phyloP scores from a whole-genome alignment of 2,888 invertebrate species.

The Zhengitettix transpicula region DNA sequence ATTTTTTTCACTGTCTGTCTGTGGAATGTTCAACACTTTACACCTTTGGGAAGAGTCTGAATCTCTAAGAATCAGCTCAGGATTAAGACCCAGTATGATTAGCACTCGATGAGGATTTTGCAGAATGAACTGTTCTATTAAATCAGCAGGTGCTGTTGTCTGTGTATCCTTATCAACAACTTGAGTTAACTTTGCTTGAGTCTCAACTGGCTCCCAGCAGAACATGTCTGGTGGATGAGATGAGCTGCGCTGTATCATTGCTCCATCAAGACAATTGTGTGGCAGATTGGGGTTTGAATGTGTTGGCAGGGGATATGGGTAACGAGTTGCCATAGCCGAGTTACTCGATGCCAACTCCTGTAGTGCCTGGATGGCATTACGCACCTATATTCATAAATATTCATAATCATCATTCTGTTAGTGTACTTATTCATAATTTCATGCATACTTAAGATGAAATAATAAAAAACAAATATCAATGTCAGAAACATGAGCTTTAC shows the following conservation, averaged over 20 bases:
- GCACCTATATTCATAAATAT: conserved; percentile 35
- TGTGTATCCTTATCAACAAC: conserved; percentile 33
- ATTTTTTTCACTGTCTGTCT: too few species aligned
- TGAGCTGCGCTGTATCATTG: conserved; percentile 53
- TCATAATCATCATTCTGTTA: too few species aligned
- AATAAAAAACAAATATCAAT: too few species aligned
- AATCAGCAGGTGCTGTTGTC: conserved; percentile 43
- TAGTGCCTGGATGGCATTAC: conserved; percentile 66
- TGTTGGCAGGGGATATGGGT: conserved; percentile 36
- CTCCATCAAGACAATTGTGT: conserved; percentile 27
- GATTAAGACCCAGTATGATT: conserved; percentile 54
- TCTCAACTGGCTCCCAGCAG: conserved; percentile 47
- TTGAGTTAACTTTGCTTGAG: conserved; percentile 5
- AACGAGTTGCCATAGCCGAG: conserved; percentile 30
- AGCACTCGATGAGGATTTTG: conserved; percentile 58
- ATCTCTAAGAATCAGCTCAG: conserved; percentile 24
- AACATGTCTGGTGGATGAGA: conserved; percentile 77
- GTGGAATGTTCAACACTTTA: too few species aligned
- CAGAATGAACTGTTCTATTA: conserved; percentile 45
- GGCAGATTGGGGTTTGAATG: conserved; percentile 69
- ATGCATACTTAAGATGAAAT: too few species aligned
- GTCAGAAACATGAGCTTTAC: too few species aligned
- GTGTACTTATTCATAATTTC: too few species aligned
- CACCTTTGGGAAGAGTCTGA: too few species aligned
- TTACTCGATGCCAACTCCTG: conserved; percentile 60